Evolutionary conservation across 2,888 invertebrate species (phyloP), one percentile per base, ranked within the genome.

Genomic region (Drosophila antonietae): DNA sequence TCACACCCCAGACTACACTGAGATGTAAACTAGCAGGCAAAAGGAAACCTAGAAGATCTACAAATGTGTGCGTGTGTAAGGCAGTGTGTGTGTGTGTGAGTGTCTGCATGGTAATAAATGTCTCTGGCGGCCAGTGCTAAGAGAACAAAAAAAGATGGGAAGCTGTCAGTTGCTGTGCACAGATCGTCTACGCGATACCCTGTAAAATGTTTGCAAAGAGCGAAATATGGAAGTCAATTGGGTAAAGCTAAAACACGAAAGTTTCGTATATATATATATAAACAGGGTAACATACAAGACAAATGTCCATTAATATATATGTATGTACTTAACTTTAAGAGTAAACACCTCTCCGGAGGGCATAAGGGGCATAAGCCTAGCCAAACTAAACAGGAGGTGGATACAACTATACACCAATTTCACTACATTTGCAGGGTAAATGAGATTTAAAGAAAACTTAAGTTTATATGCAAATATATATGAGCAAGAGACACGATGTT

Each of bases 71-170:
- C 35, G 31, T 52, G 51, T 51, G 41, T 18, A 12, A 47, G 20
- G 6, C 1, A 15, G 39, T 39, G 39, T 15, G 5, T 39, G 35
- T 28, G 28, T 52, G 49, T 20, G 43, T 52, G 31, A 52, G 15
- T 51, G 39, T 10, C n/a, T 44, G 43, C 44, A 28, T 28, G 28
- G 28, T 28, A 80, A 85, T 85, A 84, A 85, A 89, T 85, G 88
- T 85, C 85, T 87, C 80, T 78, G 80, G 88, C 80, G 85, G 84
- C 89, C 74, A 83, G 76, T 83, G 78, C 62, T 66, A 68, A 63
- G 70, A 84, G 58, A 33, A 4, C 20, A 51, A 73, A 58, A 10
- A 20, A 35, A 46, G 23, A 6, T 23, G 10, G 1, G 20, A 33
- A 44, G 28, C 44, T 44, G 44, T 1, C 57, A 23, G 15, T 12